Evolutionary conservation across 2,113 vertebrate species (phyloP).

Genomic region (Heteronetta atricapilla): DNA sequence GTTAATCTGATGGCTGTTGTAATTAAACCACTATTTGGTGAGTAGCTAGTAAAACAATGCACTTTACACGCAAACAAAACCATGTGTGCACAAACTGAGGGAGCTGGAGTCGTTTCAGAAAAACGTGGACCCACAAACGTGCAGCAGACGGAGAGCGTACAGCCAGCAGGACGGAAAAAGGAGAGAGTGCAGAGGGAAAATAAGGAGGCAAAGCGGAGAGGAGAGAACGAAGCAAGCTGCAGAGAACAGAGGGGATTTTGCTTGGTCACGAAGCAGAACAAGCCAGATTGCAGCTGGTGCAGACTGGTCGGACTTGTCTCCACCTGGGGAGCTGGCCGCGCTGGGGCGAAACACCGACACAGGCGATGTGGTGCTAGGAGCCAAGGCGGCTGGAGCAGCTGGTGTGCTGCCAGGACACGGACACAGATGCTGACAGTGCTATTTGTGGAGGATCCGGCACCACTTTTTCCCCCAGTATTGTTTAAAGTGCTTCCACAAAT

Average conservation of each 20-base stretch:
- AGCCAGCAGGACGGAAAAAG: background rate
- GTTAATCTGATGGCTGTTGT: background rate
- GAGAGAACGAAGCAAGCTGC: background rate
- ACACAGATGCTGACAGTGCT: background rate
- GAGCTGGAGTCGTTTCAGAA: background rate
- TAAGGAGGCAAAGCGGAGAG: background rate
- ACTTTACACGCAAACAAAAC: background rate
- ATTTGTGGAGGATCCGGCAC: background rate
- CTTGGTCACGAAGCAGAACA: background rate
- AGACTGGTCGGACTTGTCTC: background rate
- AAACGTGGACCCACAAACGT: background rate
- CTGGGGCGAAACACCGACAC: background rate
- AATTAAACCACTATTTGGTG: background rate
- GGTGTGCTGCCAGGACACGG: background rate
- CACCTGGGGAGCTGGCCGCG: background rate
- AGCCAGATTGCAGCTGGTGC: background rate
- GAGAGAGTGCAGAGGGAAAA: background rate
- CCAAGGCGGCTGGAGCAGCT: background rate
- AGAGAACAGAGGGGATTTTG: background rate
- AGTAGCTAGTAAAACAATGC: background rate
- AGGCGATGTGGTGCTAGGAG: background rate
- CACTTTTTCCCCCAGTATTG: background rate
- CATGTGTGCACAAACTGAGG: fast-evolving
- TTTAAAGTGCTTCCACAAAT: background rate
- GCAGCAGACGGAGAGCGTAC: background rate